Evolutionary conservation across 2,797 vertebrate genomes (phyloP), one percentile per base, ranked within the genome.

Genomic region (Anabas testudineus): DNA sequence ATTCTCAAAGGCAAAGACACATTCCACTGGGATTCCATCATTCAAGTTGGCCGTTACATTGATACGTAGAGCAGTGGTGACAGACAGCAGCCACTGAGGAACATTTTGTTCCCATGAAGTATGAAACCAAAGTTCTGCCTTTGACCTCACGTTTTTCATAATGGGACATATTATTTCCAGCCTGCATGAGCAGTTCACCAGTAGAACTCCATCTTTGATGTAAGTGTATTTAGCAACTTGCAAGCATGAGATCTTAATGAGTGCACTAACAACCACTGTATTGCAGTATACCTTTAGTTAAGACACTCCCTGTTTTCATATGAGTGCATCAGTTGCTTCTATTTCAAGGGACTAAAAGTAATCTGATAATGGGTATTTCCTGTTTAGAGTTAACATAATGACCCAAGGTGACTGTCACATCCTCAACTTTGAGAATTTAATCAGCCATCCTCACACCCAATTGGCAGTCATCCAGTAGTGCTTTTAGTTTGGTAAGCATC

Each of bases 361-460:
- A 79, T 85, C 80, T 62, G 71, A 87, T 84, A 51, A 80, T 19
- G 26, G 55, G 39, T 2, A 66, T 84, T 83, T 90, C 81, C 84
- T 91, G 86, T 88, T 90, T 86, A 66, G 68, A 81, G 61, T 57
- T 53, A 57, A 60, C 71, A 70, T 61, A 71, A 81, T 72, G 70
- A 74, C 51, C 82, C 56, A 63, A 77, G 64, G 78, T 85, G 82
- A 88, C 76, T 85, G 67, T 64, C 53, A 42, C 54, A 80, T 75
- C 80, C 67, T 65, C 51, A 67, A 30, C 68, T 63, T 55, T 66
- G 59, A 66, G 53, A 78, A 67, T 76, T 55, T 61, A 60, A 80
- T 89, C 62, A 82, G 32, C 32, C 26, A 7, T 63, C 45, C 48
- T 65, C 61, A 58, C 58, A 47, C 43, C 16, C 15, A 49, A 41